Percentiles rank a stretch among this genome's conserved stretches.
Evolutionary conservation across 2,797 vertebrate genomes (phyloP).

Genomic region (Spea hammondii): DNA sequence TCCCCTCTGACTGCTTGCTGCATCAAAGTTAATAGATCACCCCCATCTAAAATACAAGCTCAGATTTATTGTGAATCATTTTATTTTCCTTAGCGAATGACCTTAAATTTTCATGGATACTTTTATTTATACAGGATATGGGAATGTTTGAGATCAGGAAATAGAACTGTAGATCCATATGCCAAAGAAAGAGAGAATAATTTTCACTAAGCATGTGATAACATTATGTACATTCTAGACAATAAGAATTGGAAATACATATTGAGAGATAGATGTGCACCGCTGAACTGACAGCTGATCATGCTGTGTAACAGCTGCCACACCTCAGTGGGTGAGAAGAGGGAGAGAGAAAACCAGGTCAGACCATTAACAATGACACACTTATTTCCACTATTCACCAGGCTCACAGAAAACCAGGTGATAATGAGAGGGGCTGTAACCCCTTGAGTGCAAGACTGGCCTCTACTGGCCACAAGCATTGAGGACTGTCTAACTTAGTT

Average conservation of each 20-base stretch:
- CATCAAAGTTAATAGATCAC: constrained; percentile 17
- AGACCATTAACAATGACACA: constrained; percentile 14
- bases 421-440: constrained; percentile 13
- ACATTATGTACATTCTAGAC: not conserved
- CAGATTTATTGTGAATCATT: not conserved
- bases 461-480: not conserved
- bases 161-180: not conserved
- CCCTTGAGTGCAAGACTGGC: not conserved
- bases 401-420: not conserved
- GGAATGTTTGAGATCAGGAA: not conserved
- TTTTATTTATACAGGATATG: no score
- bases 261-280: not conserved
- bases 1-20: constrained; percentile 9
- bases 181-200: not conserved
- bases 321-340: constrained; percentile 13
- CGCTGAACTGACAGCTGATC: constrained; percentile 14
- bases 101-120: not conserved
- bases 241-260: not conserved
- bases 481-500: no score
- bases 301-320: constrained; percentile 15
- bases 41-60: not conserved
- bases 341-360: constrained; percentile 16
- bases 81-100: not conserved
- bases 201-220: not conserved
- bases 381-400: not conserved